Base-by-base conservation (phyloP, 2,888 invertebrate genomes). In the Aproaerema taeniolella region DNA sequence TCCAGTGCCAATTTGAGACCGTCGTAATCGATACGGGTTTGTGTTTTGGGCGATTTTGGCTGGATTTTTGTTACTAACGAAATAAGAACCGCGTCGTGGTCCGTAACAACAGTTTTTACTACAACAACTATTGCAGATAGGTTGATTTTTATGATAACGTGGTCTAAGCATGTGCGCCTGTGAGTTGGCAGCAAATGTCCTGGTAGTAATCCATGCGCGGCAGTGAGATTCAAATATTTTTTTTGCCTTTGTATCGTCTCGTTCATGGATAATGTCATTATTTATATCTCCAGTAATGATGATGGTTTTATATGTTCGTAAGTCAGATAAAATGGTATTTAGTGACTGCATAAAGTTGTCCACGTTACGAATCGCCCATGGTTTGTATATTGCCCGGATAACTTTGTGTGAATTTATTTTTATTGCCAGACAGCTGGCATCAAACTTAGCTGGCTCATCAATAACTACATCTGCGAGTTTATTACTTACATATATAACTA, bases 261-360 rank as follows among this genome's bases (percentile, higher is more conserved):
- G 33, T 9, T 39, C 10, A 6, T 2, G 14, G 12, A 17, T 36
- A 5, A 51, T 38, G 10, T 47, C 38, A 2, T 49, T 45, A 13
- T 49, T 52, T 7, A 49, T 42, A 28, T 50, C 49, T 5, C 49
- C 49, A 2, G 37, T 42, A 6, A 52, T 16, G 1, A 43, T 17
- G 3, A 48, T 38, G 28, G 45, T 49, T 15, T 32, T 37, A 9
- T 12, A 46, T 7, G 11, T 28, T 7, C 16, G 32, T 11, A 35
- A 38, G 24, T 24, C 11, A n/a, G 13, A 15, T 7, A 51, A 24
- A 2, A 47, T n/a, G 2, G 25, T 31, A 14, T 52, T 45, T 7
- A 52, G 28, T 2, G 46, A 46, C 2, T 14, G 2, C 2, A 49
- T 11, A 25, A 49, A 52, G 12, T 17, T 17, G 6, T 32, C 6